A percentile compares a stretch with the other conserved stretches of the same genome.
Conservation (phyloP, 2,113 vertebrate genomes). For the Prinia subflava region DNA sequence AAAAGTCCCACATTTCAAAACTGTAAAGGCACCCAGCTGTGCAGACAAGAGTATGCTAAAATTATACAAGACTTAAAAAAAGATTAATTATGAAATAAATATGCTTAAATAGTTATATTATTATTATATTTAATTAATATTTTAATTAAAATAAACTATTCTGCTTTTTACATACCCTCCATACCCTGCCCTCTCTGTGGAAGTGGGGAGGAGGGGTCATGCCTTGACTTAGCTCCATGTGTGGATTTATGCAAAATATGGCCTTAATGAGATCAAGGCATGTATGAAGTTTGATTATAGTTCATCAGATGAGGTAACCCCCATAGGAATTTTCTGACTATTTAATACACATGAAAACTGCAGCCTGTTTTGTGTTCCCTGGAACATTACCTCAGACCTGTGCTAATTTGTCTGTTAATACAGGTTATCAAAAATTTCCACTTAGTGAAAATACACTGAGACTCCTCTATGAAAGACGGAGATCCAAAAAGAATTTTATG, state of each 20-base stretch:
- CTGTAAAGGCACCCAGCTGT: accelerated
- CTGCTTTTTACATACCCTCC: background rate
- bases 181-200: background rate
- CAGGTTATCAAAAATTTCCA: background rate
- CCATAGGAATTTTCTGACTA: background rate
- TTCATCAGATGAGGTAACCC: background rate
- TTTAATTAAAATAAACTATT: background rate
- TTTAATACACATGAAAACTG: background rate
- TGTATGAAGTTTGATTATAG: background rate
- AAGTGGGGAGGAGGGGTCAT: background rate
- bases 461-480: background rate
- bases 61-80: background rate
- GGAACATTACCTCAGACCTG: background rate
- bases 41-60: background rate
- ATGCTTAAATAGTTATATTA: background rate
- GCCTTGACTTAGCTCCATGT: background rate
- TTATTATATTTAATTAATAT: background rate
- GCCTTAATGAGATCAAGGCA: background rate
- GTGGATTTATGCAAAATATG: background rate
- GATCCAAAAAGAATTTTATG: background rate
- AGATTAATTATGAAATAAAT: background rate
- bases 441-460: background rate
- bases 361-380: background rate
- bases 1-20: background rate
- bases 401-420: background rate